These are phyloP conservation scores for Numenius phaeopus DNA, from an alignment of 2,797 vertebrate species.

Conservation along the genomic window DNA sequence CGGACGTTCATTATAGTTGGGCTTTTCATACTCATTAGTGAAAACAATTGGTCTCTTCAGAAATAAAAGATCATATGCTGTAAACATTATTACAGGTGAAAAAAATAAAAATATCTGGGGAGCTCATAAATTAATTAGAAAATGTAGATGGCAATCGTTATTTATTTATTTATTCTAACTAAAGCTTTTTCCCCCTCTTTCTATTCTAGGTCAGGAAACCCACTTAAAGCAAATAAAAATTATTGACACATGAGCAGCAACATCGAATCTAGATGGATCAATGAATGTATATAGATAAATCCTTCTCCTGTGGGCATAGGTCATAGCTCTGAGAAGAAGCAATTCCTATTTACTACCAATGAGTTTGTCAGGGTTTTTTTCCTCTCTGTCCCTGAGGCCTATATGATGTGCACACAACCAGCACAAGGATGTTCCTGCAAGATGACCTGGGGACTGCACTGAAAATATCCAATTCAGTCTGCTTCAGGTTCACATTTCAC, in stretches of 20 bases:
- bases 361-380: not conserved
- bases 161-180: not conserved
- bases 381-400: not conserved
- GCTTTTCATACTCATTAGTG: not conserved
- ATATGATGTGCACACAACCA: not conserved
- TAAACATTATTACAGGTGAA: not conserved
- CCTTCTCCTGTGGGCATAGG: not conserved
- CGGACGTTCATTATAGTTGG: not conserved
- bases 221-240: not conserved
- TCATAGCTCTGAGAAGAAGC: not conserved
- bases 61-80: not conserved
- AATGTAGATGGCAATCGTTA: not conserved
- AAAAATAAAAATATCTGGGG: not conserved
- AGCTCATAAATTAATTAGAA: not conserved
- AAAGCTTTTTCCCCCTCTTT: not conserved
- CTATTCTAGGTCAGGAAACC: not conserved
- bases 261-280: not conserved
- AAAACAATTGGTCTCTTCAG: not conserved
- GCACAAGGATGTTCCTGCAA: not conserved
- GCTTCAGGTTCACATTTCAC: not conserved
- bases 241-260: not conserved
- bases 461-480: not conserved
- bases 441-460: not conserved
- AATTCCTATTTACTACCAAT: not conserved
- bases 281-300: not conserved